phyloP scores from a whole-genome alignment of 1,140 invertebrate species.

The Drosophila kepulauana region DNA sequence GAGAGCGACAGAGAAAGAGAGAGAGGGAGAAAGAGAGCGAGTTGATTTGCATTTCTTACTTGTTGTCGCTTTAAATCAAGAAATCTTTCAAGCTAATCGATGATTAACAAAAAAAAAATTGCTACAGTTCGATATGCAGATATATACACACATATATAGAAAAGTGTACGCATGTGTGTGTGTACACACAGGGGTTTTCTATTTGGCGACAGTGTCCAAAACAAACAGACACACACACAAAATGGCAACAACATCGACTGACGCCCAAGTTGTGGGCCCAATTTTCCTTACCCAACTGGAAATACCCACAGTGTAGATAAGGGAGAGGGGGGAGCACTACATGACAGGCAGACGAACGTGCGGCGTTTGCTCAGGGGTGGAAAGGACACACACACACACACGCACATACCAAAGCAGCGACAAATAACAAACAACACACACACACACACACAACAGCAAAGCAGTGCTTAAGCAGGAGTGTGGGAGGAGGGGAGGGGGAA shows the following conservation, averaged over 20 bases:
- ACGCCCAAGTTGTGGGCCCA: conserved; percentile 29
- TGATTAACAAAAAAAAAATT: conserved; percentile 34
- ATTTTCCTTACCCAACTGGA: conserved; percentile 46
- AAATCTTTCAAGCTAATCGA: conserved; percentile 41
- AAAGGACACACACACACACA: conserved; percentile 56
- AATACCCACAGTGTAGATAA: conserved; percentile 43
- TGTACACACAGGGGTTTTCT: conserved; percentile 56
- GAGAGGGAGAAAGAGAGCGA: neutral
- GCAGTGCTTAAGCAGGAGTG: conserved; percentile 51
- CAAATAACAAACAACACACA: conserved; percentile 74
- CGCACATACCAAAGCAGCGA: conserved; percentile 62
- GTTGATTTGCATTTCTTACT: conserved; percentile 9
- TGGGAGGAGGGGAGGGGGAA: neutral
- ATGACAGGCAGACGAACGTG: conserved; percentile 68
- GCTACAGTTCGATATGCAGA: conserved; percentile 18
- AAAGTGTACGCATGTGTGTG: neutral
- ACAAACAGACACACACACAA: conserved; percentile 55
- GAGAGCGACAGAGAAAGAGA: neutral
- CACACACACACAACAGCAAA: conserved; percentile 33
- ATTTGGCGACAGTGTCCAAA: conserved; percentile 77
- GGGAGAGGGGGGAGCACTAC: neutral
- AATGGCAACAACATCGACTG: conserved; percentile 71
- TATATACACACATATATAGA: conserved; percentile 23
- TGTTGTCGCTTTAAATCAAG: conserved; percentile 31
- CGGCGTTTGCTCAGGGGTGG: conserved; percentile 66